A percentile compares a stretch with the other conserved stretches of the same genome.
phyloP scores from a whole-genome alignment of 2,888 invertebrate genomes.

The Polyommatus icarus region DNA sequence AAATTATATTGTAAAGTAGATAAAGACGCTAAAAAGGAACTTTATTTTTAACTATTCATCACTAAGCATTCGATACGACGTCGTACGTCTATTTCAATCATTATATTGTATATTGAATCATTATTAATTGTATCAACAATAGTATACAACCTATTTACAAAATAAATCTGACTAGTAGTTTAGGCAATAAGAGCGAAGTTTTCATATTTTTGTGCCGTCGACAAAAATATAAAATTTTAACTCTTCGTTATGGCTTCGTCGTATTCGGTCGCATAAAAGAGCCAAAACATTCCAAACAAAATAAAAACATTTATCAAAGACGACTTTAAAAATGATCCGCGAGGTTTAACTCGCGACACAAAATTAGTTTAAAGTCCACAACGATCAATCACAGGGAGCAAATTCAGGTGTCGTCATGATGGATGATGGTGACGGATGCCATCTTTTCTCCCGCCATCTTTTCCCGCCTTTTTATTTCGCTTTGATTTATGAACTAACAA shows the following conservation, averaged over 20 bases:
- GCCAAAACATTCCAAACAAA: not conserved
- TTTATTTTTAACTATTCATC: too few species aligned
- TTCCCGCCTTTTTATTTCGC: slow-evolving; percentile 40
- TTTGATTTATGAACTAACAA: slow-evolving; percentile 44
- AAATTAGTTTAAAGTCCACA: slow-evolving; percentile 20
- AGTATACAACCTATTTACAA: too few species aligned
- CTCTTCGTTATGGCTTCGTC: not conserved
- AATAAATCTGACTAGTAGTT: too few species aligned
- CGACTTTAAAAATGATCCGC: not conserved
- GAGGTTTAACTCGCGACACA: slow-evolving; percentile 9
- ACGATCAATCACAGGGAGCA: slow-evolving; percentile 2
- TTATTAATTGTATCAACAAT: too few species aligned
- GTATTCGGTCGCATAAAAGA: not conserved
- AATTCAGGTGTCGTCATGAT: slow-evolving; percentile 36
- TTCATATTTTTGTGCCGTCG: too few species aligned
- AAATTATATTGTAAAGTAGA: too few species aligned
- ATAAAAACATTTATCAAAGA: not conserved
- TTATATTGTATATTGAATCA: too few species aligned
- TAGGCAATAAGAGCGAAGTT: too few species aligned
- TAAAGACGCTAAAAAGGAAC: too few species aligned
- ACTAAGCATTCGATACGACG: too few species aligned
- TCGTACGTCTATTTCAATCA: too few species aligned
- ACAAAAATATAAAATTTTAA: too few species aligned
- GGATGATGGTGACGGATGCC: slow-evolving; percentile 36
- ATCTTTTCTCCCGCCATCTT: slow-evolving; percentile 42